A percentile compares a stretch with the other conserved stretches of the same genome.
These are phyloP conservation scores for Carterocephalus palaemon DNA, from an alignment of 2,888 invertebrate species.

Conservation along the genomic window DNA sequence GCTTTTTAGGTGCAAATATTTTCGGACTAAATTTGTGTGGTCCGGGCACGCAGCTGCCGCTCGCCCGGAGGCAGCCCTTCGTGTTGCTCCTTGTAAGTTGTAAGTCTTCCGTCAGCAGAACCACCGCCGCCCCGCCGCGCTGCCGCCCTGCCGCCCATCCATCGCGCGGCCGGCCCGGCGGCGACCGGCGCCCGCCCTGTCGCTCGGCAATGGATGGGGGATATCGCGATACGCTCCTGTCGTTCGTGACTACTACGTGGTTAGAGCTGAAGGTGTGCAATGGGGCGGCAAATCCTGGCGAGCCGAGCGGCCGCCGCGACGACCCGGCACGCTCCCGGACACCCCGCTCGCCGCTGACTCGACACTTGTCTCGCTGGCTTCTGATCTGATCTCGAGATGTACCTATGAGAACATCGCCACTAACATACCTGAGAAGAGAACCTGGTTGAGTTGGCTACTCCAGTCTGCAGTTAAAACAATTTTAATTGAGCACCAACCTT, in stretches of 20 bases:
- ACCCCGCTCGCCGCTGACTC: too few relatives aligned
- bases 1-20: too few relatives aligned
- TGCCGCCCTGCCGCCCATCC: neutral
- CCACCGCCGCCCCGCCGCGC: constrained; percentile 6
- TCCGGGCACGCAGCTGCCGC: constrained; percentile 6
- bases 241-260: too few relatives aligned
- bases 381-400: too few relatives aligned
- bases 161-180: constrained; percentile 1
- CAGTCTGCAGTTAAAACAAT: too few relatives aligned
- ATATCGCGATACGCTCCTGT: neutral
- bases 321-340: neutral
- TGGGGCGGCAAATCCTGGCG: neutral
- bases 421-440: too few relatives aligned
- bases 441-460: too few relatives aligned
- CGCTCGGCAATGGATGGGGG: neutral
- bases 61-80: constrained; percentile 23
- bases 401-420: too few relatives aligned
- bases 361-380: too few relatives aligned
- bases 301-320: neutral
- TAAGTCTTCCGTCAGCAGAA: constrained; percentile 32
- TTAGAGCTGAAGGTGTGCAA: neutral
- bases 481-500: too few relatives aligned
- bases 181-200: neutral
- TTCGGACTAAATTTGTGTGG: too few relatives aligned
- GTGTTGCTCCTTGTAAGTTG: constrained; percentile 30